Percentiles rank a stretch among this genome's conserved stretches.
phyloP scores from a whole-genome alignment of 64 coral and sea anemone genomes.

The Stichodactyla mertensii region DNA sequence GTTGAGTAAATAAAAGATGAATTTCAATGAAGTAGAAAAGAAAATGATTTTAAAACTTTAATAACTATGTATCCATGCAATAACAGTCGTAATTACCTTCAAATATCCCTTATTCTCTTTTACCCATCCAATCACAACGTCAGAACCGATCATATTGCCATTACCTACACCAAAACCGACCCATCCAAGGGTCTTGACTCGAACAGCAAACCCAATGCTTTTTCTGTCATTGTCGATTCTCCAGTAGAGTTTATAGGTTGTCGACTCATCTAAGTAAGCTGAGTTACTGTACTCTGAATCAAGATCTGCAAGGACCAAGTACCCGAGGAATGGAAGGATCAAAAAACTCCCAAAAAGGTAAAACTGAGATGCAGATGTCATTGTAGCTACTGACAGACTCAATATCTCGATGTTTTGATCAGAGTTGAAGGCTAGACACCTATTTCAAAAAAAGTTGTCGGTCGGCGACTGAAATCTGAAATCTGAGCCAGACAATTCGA shows the following conservation, averaged over 20 bases:
- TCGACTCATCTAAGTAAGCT: constrained; percentile 38
- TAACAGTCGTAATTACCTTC: constrained; percentile 25
- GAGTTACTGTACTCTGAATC: constrained; percentile 44
- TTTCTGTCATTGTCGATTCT: constrained; percentile 38
- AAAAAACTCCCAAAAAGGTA: not conserved
- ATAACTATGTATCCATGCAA: too few relatives aligned
- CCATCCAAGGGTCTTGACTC: constrained; percentile 73
- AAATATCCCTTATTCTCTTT: constrained; percentile 55
- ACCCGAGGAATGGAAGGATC: not conserved
- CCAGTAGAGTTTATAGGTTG: constrained; percentile 44
- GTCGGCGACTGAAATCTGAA: too few relatives aligned
- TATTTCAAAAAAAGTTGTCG: too few relatives aligned
- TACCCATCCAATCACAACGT: constrained; percentile 70
- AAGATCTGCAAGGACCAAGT: not conserved
- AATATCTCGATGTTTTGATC: too few relatives aligned
- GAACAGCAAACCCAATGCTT: constrained; percentile 45
- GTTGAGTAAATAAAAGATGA: too few relatives aligned
- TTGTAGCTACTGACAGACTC: too few relatives aligned
- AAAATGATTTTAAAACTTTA: too few relatives aligned
- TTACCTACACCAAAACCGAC: constrained; percentile 58
- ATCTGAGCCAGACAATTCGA: too few relatives aligned
- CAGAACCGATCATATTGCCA: constrained; percentile 58
- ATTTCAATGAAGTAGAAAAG: too few relatives aligned
- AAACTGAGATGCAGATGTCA: too few relatives aligned
- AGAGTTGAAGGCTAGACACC: too few relatives aligned